phyloP scores from a whole-genome alignment of 23 tunicate species.

The Pegea sp. region DNA sequence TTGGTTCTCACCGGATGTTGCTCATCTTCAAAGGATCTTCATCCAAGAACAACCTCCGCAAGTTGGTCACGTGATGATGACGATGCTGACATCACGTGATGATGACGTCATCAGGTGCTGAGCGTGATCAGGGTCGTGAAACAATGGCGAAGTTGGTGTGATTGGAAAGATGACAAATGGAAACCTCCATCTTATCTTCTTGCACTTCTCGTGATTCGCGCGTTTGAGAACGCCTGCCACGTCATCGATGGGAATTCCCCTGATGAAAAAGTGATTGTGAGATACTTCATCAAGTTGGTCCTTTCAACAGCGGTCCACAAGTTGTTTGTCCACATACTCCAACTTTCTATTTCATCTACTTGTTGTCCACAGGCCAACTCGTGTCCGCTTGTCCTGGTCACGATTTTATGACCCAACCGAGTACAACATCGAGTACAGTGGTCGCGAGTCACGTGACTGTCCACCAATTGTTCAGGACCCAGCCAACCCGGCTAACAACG shows the following conservation, averaged over 20 bases:
- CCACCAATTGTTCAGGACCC: conserved; percentile 91
- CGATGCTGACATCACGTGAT: too few relatives aligned
- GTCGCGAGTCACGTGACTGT: conserved; percentile 10
- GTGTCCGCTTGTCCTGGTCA: conserved; percentile 53
- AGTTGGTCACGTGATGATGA: too few relatives aligned
- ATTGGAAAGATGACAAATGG: conserved; percentile 76
- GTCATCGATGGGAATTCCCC: conserved; percentile 58
- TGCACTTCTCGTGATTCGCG: conserved; percentile 44
- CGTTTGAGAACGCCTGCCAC: conserved; percentile 71
- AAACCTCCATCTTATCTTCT: conserved; percentile 53
- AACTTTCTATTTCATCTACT: not conserved
- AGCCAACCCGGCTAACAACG: conserved; percentile 82
- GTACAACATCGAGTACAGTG: conserved; percentile 77
- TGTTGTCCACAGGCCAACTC: conserved; percentile 18
- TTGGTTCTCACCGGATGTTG: conserved; percentile 82
- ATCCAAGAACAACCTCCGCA: conserved; percentile 58
- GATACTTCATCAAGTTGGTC: conserved; percentile 47
- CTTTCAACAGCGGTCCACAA: conserved; percentile 26
- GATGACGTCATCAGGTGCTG: conserved; percentile 41
- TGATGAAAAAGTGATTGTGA: conserved; percentile 33
- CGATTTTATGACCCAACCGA: conserved; percentile 77
- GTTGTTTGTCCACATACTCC: conserved; percentile 4
- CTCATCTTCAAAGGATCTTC: conserved; percentile 44
- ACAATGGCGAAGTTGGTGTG: conserved; percentile 52
- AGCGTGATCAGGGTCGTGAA: conserved; percentile 58